Evolutionary conservation across 2,113 vertebrate genomes (phyloP), one percentile per base, ranked within the genome.

Genomic region (Baryphthengus martii): DNA sequence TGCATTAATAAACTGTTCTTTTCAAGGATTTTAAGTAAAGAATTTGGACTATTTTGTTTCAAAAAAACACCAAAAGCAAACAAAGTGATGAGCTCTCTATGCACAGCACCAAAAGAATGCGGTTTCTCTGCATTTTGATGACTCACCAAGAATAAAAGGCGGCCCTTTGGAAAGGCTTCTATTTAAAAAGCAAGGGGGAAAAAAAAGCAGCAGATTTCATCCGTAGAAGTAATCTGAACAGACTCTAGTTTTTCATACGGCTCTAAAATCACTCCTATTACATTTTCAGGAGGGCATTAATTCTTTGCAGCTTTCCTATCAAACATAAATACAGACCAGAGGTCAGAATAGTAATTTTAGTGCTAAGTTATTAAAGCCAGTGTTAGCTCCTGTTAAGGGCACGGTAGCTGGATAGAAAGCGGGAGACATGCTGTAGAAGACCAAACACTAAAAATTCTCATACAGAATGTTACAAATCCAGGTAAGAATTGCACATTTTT

Each of bases 101-200:
- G 67, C 94, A 91, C 84, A 92, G 87, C 86, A 56, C 76, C 80
- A 63, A 94, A 98, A 96, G 98, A 98, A 98, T 98, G 97, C 26
- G 10, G 96, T 97, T 97, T 97, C 97, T 98, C 97, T 94, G 93
- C 90, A 83, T 97, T 97, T 97, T 96, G 90, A 97, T 97, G 98
- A 98, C 92, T 98, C 96, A 97, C 61, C 76, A 92, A 93, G 82
- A 96, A 90, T 35, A 88, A 97, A 96, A 91, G 67, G 95, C 95
- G 85, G 88, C 84, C 93, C 94, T 95, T 75, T 78, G 96, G 97
- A 97, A 97, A 33, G 58, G 76, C 89, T 96, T 97, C 97, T 97
- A 91, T 95, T 98, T 96, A 85, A 97, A 97, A 95, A 77, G 82
- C 82, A 95, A 95, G 33, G 49, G 39, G 14, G 53, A n/a, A 31